phyloP scores from a whole-genome alignment of 1,140 invertebrate genomes.

The Pseudomyrmex pallidus region DNA sequence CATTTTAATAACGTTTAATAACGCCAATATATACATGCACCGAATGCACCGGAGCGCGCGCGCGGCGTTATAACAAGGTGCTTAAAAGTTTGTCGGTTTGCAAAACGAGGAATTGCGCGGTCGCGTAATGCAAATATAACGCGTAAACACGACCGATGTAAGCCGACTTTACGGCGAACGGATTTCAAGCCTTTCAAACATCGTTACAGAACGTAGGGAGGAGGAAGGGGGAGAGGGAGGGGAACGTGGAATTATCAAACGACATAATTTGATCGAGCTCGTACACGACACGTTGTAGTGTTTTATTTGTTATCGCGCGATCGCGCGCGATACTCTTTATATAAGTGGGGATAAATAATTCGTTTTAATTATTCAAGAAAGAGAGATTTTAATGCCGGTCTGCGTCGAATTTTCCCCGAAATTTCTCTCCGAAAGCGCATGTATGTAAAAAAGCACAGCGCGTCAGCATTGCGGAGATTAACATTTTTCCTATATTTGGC shows the following conservation, averaged over 20 bases:
- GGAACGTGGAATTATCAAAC: neutral
- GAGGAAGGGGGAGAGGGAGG: neutral
- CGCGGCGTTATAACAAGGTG: conserved; percentile 9
- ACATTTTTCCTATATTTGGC: neutral
- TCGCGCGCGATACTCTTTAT: neutral
- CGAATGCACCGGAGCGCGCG: neutral
- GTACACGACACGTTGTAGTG: neutral
- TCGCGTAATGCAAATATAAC: conserved; percentile 34
- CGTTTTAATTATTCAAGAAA: neutral
- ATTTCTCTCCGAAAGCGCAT: no score
- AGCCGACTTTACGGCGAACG: conserved; percentile 23
- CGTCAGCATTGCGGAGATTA: conserved; percentile 31
- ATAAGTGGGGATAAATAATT: neutral
- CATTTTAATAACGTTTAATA: conserved; percentile 41
- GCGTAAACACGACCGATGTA: neutral
- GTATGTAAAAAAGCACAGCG: neutral
- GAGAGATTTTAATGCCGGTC: neutral
- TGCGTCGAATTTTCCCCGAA: no score
- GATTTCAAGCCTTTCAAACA: conserved; percentile 26
- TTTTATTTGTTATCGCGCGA: neutral
- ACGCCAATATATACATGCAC: conserved; percentile 21
- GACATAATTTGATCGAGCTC: conserved; percentile 10
- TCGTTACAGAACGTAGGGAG: neutral
- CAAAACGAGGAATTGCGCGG: conserved; percentile 23
- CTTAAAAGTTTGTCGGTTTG: conserved; percentile 34